These are phyloP conservation scores for Conops quadrifasciatus DNA, from an alignment of 2,888 invertebrate genomes.

Conservation along the genomic window DNA sequence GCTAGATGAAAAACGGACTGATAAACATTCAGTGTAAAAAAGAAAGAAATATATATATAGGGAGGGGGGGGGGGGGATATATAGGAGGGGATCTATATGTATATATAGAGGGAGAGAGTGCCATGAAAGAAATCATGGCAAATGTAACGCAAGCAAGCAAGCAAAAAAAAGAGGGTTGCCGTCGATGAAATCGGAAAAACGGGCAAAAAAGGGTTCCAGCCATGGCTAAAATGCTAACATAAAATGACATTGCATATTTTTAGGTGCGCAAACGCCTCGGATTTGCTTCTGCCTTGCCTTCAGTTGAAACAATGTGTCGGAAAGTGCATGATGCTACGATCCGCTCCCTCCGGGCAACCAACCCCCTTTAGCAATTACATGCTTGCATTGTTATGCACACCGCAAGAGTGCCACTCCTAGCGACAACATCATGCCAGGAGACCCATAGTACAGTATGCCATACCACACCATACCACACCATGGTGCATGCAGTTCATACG, in stretches of 20 bases:
- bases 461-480: too few relatives aligned
- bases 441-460: neutral
- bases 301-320: constrained; percentile 17
- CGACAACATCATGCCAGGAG: neutral
- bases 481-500: too few relatives aligned
- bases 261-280: constrained; percentile 22
- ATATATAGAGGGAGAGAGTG: neutral
- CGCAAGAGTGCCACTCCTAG: constrained; percentile 2
- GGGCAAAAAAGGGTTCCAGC: neutral
- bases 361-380: constrained; percentile 25
- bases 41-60: neutral
- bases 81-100: neutral
- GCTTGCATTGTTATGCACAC: constrained; percentile 19
- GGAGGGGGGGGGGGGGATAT: neutral
- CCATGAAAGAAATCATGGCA: too few relatives aligned
- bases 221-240: constrained; percentile 17
- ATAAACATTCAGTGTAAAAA: neutral
- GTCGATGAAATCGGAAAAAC: too few relatives aligned
- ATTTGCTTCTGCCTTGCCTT: neutral
- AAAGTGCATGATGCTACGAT: neutral
- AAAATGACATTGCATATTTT: constrained; percentile 32
- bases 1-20: neutral
- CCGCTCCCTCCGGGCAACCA: neutral
- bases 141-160: neutral
- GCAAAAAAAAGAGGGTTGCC: too few relatives aligned